Evolutionary conservation across 1,140 invertebrate species (phyloP).

Genomic region (Listronotus bonariensis): DNA sequence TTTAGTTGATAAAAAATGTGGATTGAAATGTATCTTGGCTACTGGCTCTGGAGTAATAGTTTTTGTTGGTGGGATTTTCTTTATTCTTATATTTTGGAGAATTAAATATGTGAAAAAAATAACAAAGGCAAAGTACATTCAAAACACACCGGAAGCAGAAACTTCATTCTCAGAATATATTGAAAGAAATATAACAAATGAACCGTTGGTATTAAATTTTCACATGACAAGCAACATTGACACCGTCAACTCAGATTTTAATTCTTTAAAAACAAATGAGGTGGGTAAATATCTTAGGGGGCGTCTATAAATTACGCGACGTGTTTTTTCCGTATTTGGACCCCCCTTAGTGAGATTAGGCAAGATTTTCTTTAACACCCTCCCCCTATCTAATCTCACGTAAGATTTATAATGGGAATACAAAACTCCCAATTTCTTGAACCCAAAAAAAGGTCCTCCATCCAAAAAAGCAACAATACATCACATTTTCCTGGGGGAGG

Average conservation of each 20-base stretch:
- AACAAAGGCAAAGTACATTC: slow-evolving; percentile 37
- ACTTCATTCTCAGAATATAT: slow-evolving; percentile 49
- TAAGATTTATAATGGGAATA: no score
- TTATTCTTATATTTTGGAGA: slow-evolving; percentile 46
- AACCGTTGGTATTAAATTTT: slow-evolving; percentile 50
- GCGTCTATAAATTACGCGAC: no score
- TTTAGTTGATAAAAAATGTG: slow-evolving; percentile 44
- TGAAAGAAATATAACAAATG: slow-evolving; percentile 40
- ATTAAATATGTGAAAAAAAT: slow-evolving; percentile 42
- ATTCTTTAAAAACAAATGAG: background rate
- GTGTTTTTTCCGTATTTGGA: no score
- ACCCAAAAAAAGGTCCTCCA: no score
- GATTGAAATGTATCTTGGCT: slow-evolving; percentile 48
- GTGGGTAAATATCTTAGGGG: background rate
- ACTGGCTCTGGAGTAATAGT: slow-evolving; percentile 46
- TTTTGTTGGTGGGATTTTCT: slow-evolving; percentile 37
- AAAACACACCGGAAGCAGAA: slow-evolving; percentile 44
- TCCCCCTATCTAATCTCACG: no score
- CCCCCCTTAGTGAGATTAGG: no score
- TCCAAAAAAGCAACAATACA: no score
- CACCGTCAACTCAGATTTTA: slow-evolving; percentile 13
- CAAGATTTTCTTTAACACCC: no score
- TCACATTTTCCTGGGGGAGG: no score
- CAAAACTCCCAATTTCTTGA: no score
- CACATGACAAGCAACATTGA: slow-evolving; percentile 44